Evolutionary conservation across 2,888 invertebrate species (phyloP), one percentile per base, ranked within the genome.

Genomic region (Stictocephala bisonia): DNA sequence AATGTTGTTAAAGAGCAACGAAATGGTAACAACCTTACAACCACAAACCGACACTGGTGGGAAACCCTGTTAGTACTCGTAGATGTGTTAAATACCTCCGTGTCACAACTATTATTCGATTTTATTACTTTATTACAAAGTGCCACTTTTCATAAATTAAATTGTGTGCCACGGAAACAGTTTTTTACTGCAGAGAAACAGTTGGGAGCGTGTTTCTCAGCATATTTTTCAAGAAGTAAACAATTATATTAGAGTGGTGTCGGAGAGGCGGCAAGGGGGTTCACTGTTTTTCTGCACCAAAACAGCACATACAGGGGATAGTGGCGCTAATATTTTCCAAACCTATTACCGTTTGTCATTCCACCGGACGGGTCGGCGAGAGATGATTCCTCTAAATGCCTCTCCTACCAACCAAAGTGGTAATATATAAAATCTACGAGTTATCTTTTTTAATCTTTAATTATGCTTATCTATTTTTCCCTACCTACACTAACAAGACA

Each of bases 391-490:
- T 64, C 44, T 64, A 64, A 56, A 48, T 11, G 44, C 9, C n/a
- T 26, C 24, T 71, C 44, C 48, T 58, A 44, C 48, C 58, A 20
- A 58, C 27, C 27, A 56, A 58, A 71, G 70, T 58, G 70, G 70
- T 44, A 53, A 58, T 58, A 58, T 71, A 58, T 56, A 71, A 71
- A 71, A 73, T 73, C 70, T 70, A 73, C 64, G 73, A 64, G 69
- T 73, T 70, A 73, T 70, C 73, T 73, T 73, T 72, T 69, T 73
- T 64, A 50, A 70, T 60, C 64, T 64, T 73, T 73, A 73, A 73
- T 70, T 73, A 73, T 70, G 40, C 70, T 73, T 56, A 71, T 56
- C 44, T 56, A 56, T 56, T 71, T 68, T 35, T 35, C 35, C 6
- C 11, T 6, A 9, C 7, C 6, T 35, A 6, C 11, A 35, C 35